Evolutionary conservation across 2,113 vertebrate genomes (phyloP).

Genomic region (Nannobrachium achirus): DNA sequence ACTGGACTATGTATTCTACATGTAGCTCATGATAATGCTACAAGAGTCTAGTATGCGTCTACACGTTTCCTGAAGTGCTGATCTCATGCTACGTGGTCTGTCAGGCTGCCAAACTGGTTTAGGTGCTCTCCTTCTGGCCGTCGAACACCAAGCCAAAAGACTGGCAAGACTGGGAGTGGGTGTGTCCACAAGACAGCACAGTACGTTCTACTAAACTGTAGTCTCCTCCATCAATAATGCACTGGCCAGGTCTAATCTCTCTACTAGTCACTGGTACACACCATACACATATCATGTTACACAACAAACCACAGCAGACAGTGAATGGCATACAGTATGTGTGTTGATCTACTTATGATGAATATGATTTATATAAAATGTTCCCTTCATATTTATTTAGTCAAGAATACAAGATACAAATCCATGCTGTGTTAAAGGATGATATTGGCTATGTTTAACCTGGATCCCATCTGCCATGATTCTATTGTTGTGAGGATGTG

Average conservation of each 20-base stretch:
- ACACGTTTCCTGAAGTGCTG: conserved; percentile 29
- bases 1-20: too few relatives aligned
- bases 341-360: too few relatives aligned
- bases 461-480: too few relatives aligned
- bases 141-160: conserved; percentile 1
- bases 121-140: background rate
- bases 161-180: background rate
- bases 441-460: too few relatives aligned
- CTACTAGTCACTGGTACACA: background rate
- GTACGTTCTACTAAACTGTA: too few relatives aligned
- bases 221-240: conserved; percentile 20
- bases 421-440: too few relatives aligned
- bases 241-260: conserved; percentile 11
- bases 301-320: background rate
- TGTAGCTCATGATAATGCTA: background rate
- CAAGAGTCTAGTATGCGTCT: conserved; percentile 18
- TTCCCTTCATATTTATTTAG: too few relatives aligned
- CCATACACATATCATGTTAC: background rate
- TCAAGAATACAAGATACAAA: too few relatives aligned
- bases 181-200: background rate
- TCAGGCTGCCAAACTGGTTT: conserved; percentile 48
- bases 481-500: too few relatives aligned
- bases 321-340: background rate
- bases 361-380: too few relatives aligned
- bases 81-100: background rate